Evolutionary conservation across 2,797 vertebrate species (phyloP).

Genomic region (Glossophaga mutica): DNA sequence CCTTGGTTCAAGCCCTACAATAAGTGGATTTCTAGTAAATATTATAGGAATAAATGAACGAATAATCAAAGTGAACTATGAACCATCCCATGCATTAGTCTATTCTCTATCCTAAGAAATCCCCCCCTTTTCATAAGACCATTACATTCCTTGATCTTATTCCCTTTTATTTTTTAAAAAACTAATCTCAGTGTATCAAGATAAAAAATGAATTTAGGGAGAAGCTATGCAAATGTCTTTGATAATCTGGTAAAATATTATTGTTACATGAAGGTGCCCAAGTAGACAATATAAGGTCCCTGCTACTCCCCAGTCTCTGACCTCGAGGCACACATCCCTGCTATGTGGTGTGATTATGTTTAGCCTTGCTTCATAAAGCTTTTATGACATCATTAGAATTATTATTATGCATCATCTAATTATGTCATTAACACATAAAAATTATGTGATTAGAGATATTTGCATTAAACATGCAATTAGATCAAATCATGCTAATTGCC

Average conservation of each 20-base stretch:
- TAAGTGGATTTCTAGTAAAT: background rate
- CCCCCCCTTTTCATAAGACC: background rate
- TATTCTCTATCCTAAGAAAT: background rate
- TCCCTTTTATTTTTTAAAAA: background rate
- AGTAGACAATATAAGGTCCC: background rate
- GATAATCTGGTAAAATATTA: background rate
- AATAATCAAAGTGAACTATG: background rate
- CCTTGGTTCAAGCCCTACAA: background rate
- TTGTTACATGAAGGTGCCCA: background rate
- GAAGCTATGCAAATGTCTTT: background rate
- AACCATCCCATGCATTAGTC: background rate
- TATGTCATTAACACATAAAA: conserved; percentile 73
- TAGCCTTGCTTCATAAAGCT: conserved; percentile 46
- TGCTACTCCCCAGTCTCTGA: conserved; percentile 23
- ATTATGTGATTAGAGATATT: conserved; percentile 82
- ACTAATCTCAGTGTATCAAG: background rate
- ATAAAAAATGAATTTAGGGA: background rate
- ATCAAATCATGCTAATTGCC: conserved; percentile 79
- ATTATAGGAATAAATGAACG: background rate
- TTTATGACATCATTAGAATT: conserved; percentile 71
- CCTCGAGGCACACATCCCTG: background rate
- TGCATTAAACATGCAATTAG: conserved; percentile 83
- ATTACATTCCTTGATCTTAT: background rate
- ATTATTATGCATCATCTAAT: conserved; percentile 66
- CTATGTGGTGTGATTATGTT: background rate